Conservation (phyloP, 1,140 invertebrate genomes). For the Reticulitermes speratus region DNA sequence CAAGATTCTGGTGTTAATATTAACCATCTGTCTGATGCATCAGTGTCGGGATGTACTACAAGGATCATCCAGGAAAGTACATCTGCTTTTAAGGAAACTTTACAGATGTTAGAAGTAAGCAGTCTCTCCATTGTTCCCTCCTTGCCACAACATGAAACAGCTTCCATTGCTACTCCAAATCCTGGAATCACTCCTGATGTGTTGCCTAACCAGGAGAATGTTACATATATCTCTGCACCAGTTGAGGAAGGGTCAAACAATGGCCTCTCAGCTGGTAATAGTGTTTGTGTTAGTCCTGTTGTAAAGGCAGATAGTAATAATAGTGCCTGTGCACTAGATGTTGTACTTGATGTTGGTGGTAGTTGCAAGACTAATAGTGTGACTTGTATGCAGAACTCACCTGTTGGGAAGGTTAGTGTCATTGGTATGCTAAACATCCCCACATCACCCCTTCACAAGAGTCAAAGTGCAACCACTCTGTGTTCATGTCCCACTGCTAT, state of each 20-base stretch:
- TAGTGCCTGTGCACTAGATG: slow-evolving; percentile 22
- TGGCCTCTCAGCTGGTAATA: background rate
- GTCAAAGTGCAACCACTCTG: slow-evolving; percentile 28
- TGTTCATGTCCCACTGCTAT: slow-evolving; percentile 29
- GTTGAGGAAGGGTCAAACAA: background rate
- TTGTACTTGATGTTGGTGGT: slow-evolving; percentile 25
- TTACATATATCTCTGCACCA: background rate
- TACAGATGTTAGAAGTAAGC: too few relatives aligned
- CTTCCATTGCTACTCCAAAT: too few relatives aligned
- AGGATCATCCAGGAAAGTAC: too few relatives aligned
- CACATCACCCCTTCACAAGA: slow-evolving; percentile 30
- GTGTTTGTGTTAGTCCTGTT: too few relatives aligned
- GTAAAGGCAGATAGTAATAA: too few relatives aligned
- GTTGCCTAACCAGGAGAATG: slow-evolving; percentile 10
- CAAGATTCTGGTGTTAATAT: too few relatives aligned
- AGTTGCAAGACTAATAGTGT: background rate
- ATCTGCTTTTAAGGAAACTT: too few relatives aligned
- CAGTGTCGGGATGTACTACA: too few relatives aligned
- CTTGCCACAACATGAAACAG: too few relatives aligned
- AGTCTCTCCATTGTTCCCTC: background rate
- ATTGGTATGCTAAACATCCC: background rate
- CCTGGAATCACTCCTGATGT: background rate
- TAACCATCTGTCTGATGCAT: too few relatives aligned
- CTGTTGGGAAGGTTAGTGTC: background rate
- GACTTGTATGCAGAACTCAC: too few relatives aligned